Base-by-base conservation (phyloP, 2,888 invertebrate genomes). In the Ypsolopha scabrella region DNA sequence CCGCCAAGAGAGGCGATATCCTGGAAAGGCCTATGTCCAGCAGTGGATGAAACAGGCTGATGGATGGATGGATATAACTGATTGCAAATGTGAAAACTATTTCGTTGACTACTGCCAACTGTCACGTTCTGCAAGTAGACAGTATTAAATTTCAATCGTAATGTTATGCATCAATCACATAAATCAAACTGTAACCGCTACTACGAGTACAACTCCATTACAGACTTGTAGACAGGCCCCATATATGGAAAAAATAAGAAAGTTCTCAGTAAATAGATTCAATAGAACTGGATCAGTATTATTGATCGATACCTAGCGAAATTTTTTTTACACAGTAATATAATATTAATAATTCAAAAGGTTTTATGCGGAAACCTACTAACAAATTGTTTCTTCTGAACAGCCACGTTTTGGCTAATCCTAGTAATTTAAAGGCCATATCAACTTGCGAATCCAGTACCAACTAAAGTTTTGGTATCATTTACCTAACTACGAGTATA, bases 171-270 rank as follows among this genome's bases (percentile, higher is more conserved):
- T 36, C 43, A 4, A 51, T 24, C 34, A 24, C 24, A 52, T 33
- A 49, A 43, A 37, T 48, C 14, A 36, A 50, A 55, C 39, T 75
- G 76, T 80, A 47, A 47, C 37, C 13, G 36, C 33, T 36, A 14
- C 37, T 34, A n/a, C 38, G n/a, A 11, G 8, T 43, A 24, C 46
- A 14, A 14, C 7, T 52, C 48, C 50, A 47, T 41, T 46, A 35
- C 44, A 39, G 50, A 46, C 82, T 80, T 82, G 81, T 80, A 76
- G 73, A 71, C 75, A 67, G 68, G 37, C 6, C 67, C 82, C 79
- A 72, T 83, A 81, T 77, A 83, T 71, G 83, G 85, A 78, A 70
- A 81, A 80, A 82, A 80, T 80, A 76, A 78, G 85, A 86, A 85
- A 86, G 85, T 82, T 75, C 73, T 70, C 67, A 58, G 70, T 68